A percentile compares a stretch with the other conserved stretches of the same genome.
These are phyloP conservation scores for Hypsibius dujardini DNA, from an alignment of 1,140 invertebrate genomes.

Conservation along the genomic window DNA sequence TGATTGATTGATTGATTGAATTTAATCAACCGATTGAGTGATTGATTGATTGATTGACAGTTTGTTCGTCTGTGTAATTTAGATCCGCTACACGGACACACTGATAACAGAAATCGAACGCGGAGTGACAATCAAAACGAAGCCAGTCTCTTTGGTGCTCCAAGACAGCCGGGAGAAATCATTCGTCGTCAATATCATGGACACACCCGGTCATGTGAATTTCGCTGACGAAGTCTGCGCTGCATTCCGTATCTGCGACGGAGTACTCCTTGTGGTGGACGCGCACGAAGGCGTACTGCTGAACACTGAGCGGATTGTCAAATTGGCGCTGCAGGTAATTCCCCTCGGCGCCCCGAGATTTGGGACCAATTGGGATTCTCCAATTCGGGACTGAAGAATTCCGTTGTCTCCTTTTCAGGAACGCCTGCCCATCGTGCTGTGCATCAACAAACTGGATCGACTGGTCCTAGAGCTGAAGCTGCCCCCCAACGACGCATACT, in stretches of 20 bases:
- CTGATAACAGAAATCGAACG: slow-evolving; percentile 93
- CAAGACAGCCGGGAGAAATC: slow-evolving; percentile 86
- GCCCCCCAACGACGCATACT: slow-evolving; percentile 94
- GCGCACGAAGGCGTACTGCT: slow-evolving; percentile 95
- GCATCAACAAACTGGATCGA: slow-evolving; percentile 95
- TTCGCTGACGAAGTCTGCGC: slow-evolving; percentile 98
- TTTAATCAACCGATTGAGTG: too few species aligned
- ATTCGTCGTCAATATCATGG: slow-evolving; percentile 84
- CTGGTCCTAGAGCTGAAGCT: slow-evolving; percentile 89
- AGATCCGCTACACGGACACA: slow-evolving; percentile 84
- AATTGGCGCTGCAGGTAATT: slow-evolving; percentile 79
- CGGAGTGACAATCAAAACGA: slow-evolving; percentile 89
- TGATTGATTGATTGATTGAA: too few species aligned
- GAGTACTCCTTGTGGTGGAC: slow-evolving; percentile 89
- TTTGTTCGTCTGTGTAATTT: slow-evolving; percentile 22
- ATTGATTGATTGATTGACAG: too few species aligned
- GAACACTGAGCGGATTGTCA: slow-evolving; percentile 85
- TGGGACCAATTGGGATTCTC: too few species aligned
- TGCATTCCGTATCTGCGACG: slow-evolving; percentile 84
- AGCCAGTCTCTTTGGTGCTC: slow-evolving; percentile 77
- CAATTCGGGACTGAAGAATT: too few species aligned
- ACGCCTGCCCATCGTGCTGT: slow-evolving; percentile 75
- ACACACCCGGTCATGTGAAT: slow-evolving; percentile 95
- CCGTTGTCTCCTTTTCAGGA: slow-evolving; percentile 39
- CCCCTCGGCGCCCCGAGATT: slow-evolving; percentile 39